A percentile compares a stretch with the other conserved stretches of the same genome.
phyloP scores from a whole-genome alignment of 1,140 invertebrate genomes.

The Dryas iulia region DNA sequence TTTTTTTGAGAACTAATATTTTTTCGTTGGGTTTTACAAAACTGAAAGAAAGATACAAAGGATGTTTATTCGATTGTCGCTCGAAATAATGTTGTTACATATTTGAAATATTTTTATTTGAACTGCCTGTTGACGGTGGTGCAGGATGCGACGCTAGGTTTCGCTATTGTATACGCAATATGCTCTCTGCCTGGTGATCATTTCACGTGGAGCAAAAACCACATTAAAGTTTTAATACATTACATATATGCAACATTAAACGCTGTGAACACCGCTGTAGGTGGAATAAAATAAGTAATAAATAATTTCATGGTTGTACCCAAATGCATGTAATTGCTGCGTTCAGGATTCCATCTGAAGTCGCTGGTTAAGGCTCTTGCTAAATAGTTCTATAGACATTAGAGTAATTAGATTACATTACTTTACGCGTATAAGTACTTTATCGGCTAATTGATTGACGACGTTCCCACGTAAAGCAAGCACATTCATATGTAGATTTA shows the following conservation, averaged over 20 bases:
- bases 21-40: too few species aligned
- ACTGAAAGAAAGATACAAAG: too few species aligned
- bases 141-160: too few species aligned
- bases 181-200: too few species aligned
- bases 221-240: not conserved
- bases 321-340: constrained; percentile 38
- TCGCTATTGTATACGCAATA: too few species aligned
- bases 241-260: not conserved
- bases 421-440: not conserved
- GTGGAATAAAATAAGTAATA: constrained; percentile 28
- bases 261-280: constrained; percentile 25
- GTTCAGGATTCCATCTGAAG: constrained; percentile 35
- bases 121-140: too few species aligned
- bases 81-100: too few species aligned
- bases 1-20: too few species aligned
- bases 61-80: too few species aligned
- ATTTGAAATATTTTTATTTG: too few species aligned
- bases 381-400: constrained; percentile 10
- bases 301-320: constrained; percentile 38
- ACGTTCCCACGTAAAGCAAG: not conserved
- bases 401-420: constrained; percentile 16
- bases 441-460: not conserved
- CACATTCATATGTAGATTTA: too few species aligned
- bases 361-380: not conserved
- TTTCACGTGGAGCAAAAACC: too few species aligned